phyloP scores from a whole-genome alignment of 2,888 invertebrate species.

The Pachymerium ferrugineum region DNA sequence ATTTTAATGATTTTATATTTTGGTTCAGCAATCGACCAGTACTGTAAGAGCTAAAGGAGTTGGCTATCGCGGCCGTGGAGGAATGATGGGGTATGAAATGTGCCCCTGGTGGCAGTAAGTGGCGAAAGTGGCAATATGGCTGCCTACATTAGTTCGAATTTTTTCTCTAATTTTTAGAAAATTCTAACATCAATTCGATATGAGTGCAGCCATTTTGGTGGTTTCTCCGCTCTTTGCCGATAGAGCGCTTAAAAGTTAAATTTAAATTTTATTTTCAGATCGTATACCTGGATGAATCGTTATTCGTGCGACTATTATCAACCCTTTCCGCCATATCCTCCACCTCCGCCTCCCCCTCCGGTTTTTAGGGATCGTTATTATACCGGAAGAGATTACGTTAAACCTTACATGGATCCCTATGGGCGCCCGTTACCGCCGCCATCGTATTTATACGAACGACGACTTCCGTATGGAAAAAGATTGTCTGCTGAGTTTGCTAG shows the following conservation, averaged over 20 bases:
- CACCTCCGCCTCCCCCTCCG: not conserved
- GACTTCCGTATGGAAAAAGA: not conserved
- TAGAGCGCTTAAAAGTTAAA: too few species aligned
- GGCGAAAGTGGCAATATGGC: too few species aligned
- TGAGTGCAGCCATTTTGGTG: too few species aligned
- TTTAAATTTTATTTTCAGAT: not conserved
- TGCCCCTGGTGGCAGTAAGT: too few species aligned
- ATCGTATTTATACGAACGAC: not conserved
- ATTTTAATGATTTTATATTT: not conserved
- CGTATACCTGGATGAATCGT: not conserved
- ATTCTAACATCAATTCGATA: not conserved
- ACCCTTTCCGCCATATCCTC: not conserved
- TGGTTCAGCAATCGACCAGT: not conserved
- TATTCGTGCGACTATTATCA: not conserved
- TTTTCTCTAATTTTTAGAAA: not conserved
- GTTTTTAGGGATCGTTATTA: not conserved
- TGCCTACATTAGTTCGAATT: too few species aligned
- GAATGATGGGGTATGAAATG: not conserved
- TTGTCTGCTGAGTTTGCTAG: not conserved
- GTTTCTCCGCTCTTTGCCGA: too few species aligned
- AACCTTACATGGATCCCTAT: constrained; percentile 12
- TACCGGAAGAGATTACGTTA: not conserved
- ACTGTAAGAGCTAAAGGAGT: not conserved
- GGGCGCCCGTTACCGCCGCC: not conserved
- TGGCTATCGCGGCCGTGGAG: not conserved